A percentile compares a stretch with the other conserved stretches of the same genome.
Conservation (phyloP, 2,888 invertebrate species). For the Clostera curtula region DNA sequence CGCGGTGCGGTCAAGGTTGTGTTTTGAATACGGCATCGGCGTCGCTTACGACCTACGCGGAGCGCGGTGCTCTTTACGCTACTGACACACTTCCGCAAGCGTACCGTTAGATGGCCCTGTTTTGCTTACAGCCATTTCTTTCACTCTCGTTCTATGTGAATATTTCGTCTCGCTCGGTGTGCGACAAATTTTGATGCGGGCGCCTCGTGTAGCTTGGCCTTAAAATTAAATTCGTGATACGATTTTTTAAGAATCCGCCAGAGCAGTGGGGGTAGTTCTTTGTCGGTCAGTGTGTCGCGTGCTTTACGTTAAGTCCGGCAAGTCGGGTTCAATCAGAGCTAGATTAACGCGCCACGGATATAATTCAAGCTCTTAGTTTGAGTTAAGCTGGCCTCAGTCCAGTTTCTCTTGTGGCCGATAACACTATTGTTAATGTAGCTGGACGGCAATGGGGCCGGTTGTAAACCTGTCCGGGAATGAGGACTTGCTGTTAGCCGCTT, state of each 20-base stretch:
- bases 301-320: slow-evolving; percentile 25
- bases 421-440: too few species aligned
- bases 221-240: slow-evolving; percentile 69
- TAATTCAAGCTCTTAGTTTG: too few species aligned
- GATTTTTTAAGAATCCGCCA: slow-evolving; percentile 48
- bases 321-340: too few species aligned
- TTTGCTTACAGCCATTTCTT: slow-evolving; percentile 55
- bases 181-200: slow-evolving; percentile 74
- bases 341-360: too few species aligned
- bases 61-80: slow-evolving; percentile 51
- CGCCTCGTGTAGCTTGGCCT: slow-evolving; percentile 66
- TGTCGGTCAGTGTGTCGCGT: slow-evolving; percentile 52
- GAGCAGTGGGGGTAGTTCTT: slow-evolving; percentile 23
- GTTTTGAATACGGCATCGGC: slow-evolving; percentile 28
- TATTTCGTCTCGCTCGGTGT: slow-evolving; percentile 48
- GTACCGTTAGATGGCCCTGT: slow-evolving; percentile 72
- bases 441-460: too few species aligned
- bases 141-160: slow-evolving; percentile 57
- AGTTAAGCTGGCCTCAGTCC: too few species aligned
- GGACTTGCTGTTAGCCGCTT: too few species aligned
- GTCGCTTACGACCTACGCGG: slow-evolving; percentile 47
- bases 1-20: slow-evolving; percentile 53
- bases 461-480: too few species aligned
- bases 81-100: slow-evolving; percentile 72
- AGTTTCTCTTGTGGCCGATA: too few species aligned